Conservation (phyloP, 2,797 vertebrate genomes). For the Ciconia nigra region DNA sequence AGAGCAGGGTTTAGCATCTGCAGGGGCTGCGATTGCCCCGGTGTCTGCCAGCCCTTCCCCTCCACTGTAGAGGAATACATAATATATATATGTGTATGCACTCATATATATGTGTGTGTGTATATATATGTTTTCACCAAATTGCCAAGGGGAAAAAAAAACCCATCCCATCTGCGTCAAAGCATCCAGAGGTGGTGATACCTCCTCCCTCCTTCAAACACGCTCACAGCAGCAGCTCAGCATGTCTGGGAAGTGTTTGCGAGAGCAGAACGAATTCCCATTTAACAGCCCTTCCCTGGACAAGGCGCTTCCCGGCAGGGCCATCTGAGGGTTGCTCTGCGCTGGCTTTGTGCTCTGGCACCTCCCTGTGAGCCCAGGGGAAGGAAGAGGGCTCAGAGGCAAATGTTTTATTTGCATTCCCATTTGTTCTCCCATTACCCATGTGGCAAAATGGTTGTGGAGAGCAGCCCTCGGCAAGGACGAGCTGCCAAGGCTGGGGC, state of each 20-base stretch:
- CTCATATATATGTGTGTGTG: accelerated
- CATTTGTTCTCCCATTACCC: background rate
- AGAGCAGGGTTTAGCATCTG: background rate
- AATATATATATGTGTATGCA: too few species aligned
- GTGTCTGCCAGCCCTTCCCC: background rate
- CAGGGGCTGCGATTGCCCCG: accelerated
- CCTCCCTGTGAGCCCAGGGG: background rate
- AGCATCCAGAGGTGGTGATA: background rate
- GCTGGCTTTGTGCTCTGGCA: background rate
- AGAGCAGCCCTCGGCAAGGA: background rate
- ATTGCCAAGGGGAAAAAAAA: background rate
- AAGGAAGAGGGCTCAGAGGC: background rate
- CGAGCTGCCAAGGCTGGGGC: background rate
- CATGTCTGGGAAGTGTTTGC: background rate
- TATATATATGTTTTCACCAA: background rate
- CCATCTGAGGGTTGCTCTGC: background rate
- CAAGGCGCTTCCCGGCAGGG: background rate
- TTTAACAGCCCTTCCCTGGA: background rate
- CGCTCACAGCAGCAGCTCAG: background rate
- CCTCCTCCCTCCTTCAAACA: background rate
- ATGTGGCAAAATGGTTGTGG: background rate
- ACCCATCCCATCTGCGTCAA: background rate
- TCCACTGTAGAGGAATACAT: background rate
- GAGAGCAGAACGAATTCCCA: background rate
- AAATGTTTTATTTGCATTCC: background rate